Evolutionary conservation across 1,140 invertebrate genomes (phyloP), one percentile per base, ranked within the genome.

Genomic region (Mercenaria mercenaria): DNA sequence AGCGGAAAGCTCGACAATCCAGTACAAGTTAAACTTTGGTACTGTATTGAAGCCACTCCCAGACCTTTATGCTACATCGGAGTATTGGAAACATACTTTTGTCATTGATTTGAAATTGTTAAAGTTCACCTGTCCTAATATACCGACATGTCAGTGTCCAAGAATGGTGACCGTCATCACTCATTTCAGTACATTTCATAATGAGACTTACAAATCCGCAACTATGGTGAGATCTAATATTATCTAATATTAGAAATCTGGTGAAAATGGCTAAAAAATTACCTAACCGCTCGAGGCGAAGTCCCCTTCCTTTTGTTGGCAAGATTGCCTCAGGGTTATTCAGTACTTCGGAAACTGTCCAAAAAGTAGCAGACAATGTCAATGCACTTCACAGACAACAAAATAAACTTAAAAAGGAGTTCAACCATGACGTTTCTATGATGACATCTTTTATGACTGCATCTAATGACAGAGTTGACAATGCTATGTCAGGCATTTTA

Each of bases 61-160:
- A 61, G 59, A 61, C n/a, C n/a, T 61, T 11, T 61, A 13, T 61
- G 29, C 59, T n/a, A n/a, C n/a, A n/a, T n/a, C n/a, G n/a, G n/a
- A n/a, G n/a, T n/a, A n/a, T n/a, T n/a, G n/a, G n/a, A 61, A 61
- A 23, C 59, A 61, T 29, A 61, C 59, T n/a, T 61, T 61, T 61
- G 59, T 61, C 8, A 61, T 61, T 29, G 59, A 61, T n/a, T 23
- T 61, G 4, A 61, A 61, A 61, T 8, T 61, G 20, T 23, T 23
- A 8, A 8, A 61, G 59, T 61, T 61, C 20, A 61, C 20, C 6
- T 11, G 20, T n/a, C 8, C 10, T 61, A 23, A 61, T n/a, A n/a
- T 61, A 23, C 59, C 59, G 6, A n/a, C 8, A 13, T 61, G 59
- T 61, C 20, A 61, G 8, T 61, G 59, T 61, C 29, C 59, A 61